Base-by-base conservation (phyloP, 2,888 invertebrate genomes). In the Xylophagus ater region DNA sequence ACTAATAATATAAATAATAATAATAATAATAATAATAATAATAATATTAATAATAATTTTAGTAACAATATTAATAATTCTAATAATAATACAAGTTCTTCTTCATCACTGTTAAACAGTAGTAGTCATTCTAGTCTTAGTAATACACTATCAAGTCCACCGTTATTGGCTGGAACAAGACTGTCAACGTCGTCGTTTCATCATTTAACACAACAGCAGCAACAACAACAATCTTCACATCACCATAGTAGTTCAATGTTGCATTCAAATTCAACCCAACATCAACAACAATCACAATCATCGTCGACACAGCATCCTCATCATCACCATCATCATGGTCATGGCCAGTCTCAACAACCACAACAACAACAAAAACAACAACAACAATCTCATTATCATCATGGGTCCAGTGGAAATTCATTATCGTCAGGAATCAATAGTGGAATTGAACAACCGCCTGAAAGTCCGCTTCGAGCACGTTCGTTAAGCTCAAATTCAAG, bases 401-500 rank as follows among this genome's bases (percentile, higher is more conserved):
- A 51, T 34, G 40, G 34, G 28, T 41, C 47, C 4, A 31, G 20
- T 23, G 17, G 25, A 19, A 42, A 46, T 30, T 46, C 50, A 41
- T 52, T 65, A 29, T 59, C 65, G 13, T 66, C 70, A 39, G 62
- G n/a, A n/a, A n/a, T n/a, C n/a, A n/a, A n/a, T n/a, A n/a, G 64
- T 5, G 65, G 67, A 14, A 60, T 63, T 20, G 65, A 71, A 15
- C 72, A 74, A 3, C 73, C 77, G 20, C 78, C 81, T 0, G 60
- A 66, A 1, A 71, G 71, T 44, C 80, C 80, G 12, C 71, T 75
- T 5, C 74, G 82, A 34, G 79, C 82, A 5, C 78, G 80, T 30
- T 82, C 78, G 26, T 72, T 82, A 3, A 83, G 83, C 48, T 84
- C 84, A 14, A 81, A 81, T 55, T 76, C 76, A 31, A 77, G 77